Base-by-base conservation (phyloP, 1,140 invertebrate genomes). In the Cotesia typhae region DNA sequence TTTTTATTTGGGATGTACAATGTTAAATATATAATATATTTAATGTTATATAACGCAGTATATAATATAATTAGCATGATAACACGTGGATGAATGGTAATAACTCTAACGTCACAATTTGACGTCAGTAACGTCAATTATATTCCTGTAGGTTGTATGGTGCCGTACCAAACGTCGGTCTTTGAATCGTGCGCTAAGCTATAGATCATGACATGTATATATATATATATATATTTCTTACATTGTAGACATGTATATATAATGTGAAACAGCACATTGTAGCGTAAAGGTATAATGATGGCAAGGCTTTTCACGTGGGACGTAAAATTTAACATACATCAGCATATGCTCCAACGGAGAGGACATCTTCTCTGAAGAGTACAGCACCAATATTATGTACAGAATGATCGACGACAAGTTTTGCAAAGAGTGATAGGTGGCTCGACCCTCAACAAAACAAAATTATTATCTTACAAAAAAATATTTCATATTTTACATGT, bases 71-170 rank as follows among this genome's bases (percentile, higher is more conserved):
- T 64, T 71, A 36, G 69, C 47, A 64, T 71, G 10, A 64, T 38
- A 61, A 52, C 38, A 14, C 2, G 12, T 20, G 51, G 61, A 64
- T 64, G 63, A 41, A 20, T 53, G 60, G 20, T 63, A 64, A 64
- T 71, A 14, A 14, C 61, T 63, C 59, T 36, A 65, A 12, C 61
- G 61, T 52, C 47, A 28, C 57, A 64, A 61, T 51, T 28, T 38
- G 38, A n/a, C 59, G 60, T 71, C 60, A 51, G 51, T 53, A n/a
- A 36, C 67, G 67, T 70, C 67, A 70, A 60, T 70, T 70, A 70
- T 63, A 61, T 47, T 64, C 60, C 52, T 71, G 28, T 71, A 17
- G 14, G 37, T 10, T 64, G 41, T 47, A 47, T 10, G 41, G 4
- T 7, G 41, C 28, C 3, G 28, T 28, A 28, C 28, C 1, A 3